A percentile compares a stretch with the other conserved stretches of the same genome.
Evolutionary conservation across 2,797 vertebrate genomes (phyloP).

Genomic region (Chrysolophus pictus): DNA sequence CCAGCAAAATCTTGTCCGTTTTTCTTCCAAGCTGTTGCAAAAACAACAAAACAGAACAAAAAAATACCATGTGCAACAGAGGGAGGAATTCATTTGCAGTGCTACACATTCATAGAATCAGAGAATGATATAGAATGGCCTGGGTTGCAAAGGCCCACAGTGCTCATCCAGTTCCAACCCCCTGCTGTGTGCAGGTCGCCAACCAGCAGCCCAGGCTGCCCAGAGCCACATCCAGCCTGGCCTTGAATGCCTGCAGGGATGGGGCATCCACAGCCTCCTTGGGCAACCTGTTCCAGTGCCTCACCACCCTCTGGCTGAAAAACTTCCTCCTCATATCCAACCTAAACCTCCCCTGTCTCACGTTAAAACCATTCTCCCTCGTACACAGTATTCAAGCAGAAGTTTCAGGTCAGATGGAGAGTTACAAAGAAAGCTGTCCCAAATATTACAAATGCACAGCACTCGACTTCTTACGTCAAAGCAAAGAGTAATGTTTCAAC

Average conservation of each 20-base stretch:
- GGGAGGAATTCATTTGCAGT: neutral
- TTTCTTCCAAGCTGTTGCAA: neutral
- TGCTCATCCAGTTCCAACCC: too few species aligned
- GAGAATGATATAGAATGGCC: too few species aligned
- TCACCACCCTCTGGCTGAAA: too few species aligned
- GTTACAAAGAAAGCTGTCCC: constrained; percentile 55
- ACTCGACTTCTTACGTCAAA: constrained; percentile 56
- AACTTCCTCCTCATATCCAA: too few species aligned
- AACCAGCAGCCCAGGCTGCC: too few species aligned
- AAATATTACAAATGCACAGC: constrained; percentile 35
- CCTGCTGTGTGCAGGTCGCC: too few species aligned
- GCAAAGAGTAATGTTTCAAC: constrained; percentile 58
- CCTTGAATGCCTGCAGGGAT: too few species aligned
- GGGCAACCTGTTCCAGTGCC: too few species aligned
- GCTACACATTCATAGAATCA: neutral
- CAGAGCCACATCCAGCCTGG: too few species aligned
- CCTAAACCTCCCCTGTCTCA: too few species aligned
- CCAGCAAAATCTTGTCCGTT: neutral
- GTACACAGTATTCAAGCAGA: neutral
- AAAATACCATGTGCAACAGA: neutral
- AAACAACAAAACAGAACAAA: neutral
- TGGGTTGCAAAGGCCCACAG: too few species aligned
- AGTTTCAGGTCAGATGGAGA: neutral
- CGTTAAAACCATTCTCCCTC: too few species aligned
- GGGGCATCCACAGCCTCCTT: neutral